These are phyloP conservation scores for Aphodius granarius DNA, from an alignment of 2,888 invertebrate genomes.

Conservation along the genomic window DNA sequence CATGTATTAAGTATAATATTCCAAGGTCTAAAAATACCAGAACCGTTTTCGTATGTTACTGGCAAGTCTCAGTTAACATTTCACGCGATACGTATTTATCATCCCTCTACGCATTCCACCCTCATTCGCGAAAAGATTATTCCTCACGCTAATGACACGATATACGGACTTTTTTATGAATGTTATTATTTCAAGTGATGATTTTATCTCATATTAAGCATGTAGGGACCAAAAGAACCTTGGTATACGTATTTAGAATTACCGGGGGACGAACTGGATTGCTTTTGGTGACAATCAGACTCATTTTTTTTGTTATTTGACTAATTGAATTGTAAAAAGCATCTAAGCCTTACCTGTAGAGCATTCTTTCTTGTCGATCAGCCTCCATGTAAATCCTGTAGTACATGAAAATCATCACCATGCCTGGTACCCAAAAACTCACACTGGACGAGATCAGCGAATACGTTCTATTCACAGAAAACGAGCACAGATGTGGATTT, in stretches of 20 bases:
- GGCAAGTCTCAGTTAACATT: background rate
- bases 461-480: conserved; percentile 84
- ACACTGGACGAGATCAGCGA: conserved; percentile 87
- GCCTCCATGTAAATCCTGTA: conserved; percentile 86
- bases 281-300: no score
- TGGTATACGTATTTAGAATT: no score
- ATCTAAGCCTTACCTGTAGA: conserved; percentile 70
- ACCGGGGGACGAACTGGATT: no score
- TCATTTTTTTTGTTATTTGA: no score
- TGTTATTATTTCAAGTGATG: no score
- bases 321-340: no score
- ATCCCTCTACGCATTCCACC: background rate
- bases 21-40: background rate
- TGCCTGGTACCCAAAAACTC: conserved; percentile 92
- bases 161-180: no score
- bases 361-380: conserved; percentile 80
- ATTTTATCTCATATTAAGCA: no score
- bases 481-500: conserved; percentile 76
- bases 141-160: background rate
- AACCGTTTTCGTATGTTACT: background rate
- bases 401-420: conserved; percentile 92
- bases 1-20: background rate
- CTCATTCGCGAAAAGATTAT: background rate
- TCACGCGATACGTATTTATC: background rate
- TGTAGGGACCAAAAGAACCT: no score